Percentiles rank a stretch among this genome's conserved stretches.
These are phyloP conservation scores for Synanthedon andrenaeformis DNA, from an alignment of 2,888 invertebrate species.

Conservation along the genomic window DNA sequence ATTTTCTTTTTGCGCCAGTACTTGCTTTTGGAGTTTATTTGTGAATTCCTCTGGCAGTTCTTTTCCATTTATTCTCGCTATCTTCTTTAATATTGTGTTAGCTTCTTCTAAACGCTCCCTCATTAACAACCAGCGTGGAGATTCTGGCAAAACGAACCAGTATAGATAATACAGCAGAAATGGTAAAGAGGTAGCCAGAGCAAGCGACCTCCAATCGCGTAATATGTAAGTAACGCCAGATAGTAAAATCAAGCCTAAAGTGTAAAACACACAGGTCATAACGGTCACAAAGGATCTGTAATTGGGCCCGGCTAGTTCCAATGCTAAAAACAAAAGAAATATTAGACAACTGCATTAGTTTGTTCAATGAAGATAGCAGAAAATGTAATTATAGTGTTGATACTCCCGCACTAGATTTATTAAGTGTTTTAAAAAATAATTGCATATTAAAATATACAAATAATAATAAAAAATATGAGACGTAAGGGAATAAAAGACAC, in stretches of 20 bases:
- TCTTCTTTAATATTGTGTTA: constrained; percentile 78
- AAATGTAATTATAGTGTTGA: neutral
- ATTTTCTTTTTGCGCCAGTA: constrained; percentile 73
- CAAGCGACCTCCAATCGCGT: constrained; percentile 85
- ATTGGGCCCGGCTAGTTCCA: constrained; percentile 91
- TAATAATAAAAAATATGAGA: neutral
- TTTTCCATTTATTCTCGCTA: constrained; percentile 83
- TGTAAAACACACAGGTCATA: constrained; percentile 92
- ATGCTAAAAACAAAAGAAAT: constrained; percentile 70
- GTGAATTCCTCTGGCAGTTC: constrained; percentile 80
- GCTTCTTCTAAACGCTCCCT: constrained; percentile 86
- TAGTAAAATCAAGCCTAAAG: constrained; percentile 84
- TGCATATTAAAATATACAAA: neutral
- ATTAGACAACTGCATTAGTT: neutral
- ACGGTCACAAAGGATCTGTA: constrained; percentile 93
- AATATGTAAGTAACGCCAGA: constrained; percentile 88
- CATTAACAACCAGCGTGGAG: constrained; percentile 91
- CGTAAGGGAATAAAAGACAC: neutral
- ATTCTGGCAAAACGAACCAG: constrained; percentile 90
- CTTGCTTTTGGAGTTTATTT: constrained; percentile 78
- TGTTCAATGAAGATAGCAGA: neutral
- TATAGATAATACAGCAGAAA: constrained; percentile 87
- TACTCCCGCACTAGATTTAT: neutral
- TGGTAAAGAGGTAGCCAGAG: constrained; percentile 85
- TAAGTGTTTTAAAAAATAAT: neutral